These are phyloP conservation scores for Agelastica alni DNA, from an alignment of 2,888 invertebrate genomes.

Conservation along the genomic window DNA sequence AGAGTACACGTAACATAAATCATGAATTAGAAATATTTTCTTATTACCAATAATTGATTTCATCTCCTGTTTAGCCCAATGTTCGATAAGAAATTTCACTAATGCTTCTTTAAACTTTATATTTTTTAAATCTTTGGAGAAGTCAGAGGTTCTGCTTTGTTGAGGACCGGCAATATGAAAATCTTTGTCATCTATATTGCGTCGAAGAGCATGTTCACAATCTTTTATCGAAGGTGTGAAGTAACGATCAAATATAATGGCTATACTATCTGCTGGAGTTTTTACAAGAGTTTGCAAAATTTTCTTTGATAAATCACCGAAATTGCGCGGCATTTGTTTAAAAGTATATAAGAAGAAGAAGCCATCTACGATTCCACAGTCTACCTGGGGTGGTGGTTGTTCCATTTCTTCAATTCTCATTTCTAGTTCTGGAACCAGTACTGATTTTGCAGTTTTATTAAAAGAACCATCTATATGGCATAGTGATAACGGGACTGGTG, in stretches of 20 bases:
- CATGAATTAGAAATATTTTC: too few relatives aligned
- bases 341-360: slow-evolving; percentile 31
- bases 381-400: slow-evolving; percentile 29
- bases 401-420: slow-evolving; percentile 31
- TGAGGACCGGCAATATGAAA: slow-evolving; percentile 28
- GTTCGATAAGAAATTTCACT: too few relatives aligned
- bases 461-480: slow-evolving; percentile 37
- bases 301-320: too few relatives aligned
- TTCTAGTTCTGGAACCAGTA: slow-evolving; percentile 32
- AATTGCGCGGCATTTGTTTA: slow-evolving; percentile 31
- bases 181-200: slow-evolving; percentile 22
- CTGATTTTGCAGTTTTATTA: slow-evolving; percentile 32
- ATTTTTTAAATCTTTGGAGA: too few relatives aligned
- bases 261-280: too few relatives aligned
- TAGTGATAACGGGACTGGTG: slow-evolving; percentile 32
- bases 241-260: slow-evolving; percentile 37
- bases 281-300: too few relatives aligned
- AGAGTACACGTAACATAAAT: too few relatives aligned
- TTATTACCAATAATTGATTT: too few relatives aligned
- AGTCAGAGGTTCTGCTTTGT: slow-evolving; percentile 27
- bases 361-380: slow-evolving; percentile 33
- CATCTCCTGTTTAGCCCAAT: too few relatives aligned
- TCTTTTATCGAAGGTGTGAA: slow-evolving; percentile 27
- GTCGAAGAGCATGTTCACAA: slow-evolving; percentile 32
- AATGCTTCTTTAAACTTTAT: too few relatives aligned